These are phyloP conservation scores for Lemur catta DNA, from an alignment of 2,797 vertebrate genomes.

Conservation along the genomic window DNA sequence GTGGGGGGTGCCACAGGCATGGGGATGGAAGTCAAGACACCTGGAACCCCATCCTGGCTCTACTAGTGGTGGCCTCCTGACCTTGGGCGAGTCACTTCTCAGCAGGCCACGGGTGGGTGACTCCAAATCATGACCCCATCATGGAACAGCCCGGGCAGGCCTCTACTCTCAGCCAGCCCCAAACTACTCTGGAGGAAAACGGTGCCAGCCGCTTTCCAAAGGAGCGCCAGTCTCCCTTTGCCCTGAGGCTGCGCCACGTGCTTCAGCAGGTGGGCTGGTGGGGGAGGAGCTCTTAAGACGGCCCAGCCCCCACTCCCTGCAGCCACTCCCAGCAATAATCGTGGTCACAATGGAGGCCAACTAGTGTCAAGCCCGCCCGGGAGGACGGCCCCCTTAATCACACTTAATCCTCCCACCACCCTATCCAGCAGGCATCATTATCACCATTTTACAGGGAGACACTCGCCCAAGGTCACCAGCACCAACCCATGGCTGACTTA, in stretches of 20 bases:
- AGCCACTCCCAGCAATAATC: slow-evolving; percentile 8
- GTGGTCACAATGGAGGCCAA: not conserved
- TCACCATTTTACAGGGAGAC: not conserved
- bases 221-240: not conserved
- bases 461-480: slow-evolving; percentile 53
- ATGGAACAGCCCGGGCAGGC: not conserved
- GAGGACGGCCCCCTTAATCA: not conserved
- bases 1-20: not conserved
- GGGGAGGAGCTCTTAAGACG: not conserved
- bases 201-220: not conserved
- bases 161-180: not conserved
- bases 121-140: not conserved
- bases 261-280: not conserved
- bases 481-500: not conserved
- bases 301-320: slow-evolving; percentile 29
- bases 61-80: not conserved
- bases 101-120: not conserved
- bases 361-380: not conserved
- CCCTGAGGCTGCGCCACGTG: slow-evolving; percentile 40
- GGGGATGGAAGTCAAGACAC: slow-evolving; percentile 50
- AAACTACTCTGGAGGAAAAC: not conserved
- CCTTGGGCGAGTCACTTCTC: slow-evolving; percentile 23
- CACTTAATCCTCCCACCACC: slow-evolving; percentile 15
- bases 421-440: not conserved
- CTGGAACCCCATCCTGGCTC: slow-evolving; percentile 31